Percentiles rank a stretch among this genome's conserved stretches.
Evolutionary conservation across 2,888 invertebrate genomes (phyloP).

Genomic region (Drosophila ochracea): DNA sequence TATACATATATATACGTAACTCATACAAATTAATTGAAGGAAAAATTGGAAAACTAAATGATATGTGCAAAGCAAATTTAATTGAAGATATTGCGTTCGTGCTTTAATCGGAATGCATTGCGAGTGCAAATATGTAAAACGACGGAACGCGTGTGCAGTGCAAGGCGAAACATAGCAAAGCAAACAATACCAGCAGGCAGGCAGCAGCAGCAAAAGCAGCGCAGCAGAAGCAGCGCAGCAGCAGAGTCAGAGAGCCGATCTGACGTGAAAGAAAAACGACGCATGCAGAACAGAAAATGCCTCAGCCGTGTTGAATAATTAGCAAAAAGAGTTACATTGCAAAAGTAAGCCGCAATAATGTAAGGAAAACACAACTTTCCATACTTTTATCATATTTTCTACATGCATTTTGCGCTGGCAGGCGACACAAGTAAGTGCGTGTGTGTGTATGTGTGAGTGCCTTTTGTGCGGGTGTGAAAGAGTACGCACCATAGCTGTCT

Average conservation of each 20-base stretch:
- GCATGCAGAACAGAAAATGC: constrained; percentile 69
- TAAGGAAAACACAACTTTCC: constrained; percentile 51
- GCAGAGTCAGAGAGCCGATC: constrained; percentile 46
- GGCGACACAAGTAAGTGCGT: constrained; percentile 23
- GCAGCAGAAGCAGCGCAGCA: constrained; percentile 34
- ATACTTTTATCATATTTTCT: constrained; percentile 55
- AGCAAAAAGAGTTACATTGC: constrained; percentile 58
- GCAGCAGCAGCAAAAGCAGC: constrained; percentile 30
- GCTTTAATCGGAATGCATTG: constrained; percentile 45
- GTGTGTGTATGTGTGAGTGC: constrained; percentile 12
- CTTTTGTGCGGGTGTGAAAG: constrained; percentile 57
- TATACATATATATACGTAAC: constrained; percentile 57
- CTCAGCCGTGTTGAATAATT: constrained; percentile 63
- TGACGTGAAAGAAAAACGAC: constrained; percentile 70
- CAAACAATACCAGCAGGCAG: constrained; percentile 58
- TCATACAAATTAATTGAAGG: constrained; percentile 60
- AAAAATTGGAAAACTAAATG: constrained; percentile 58
- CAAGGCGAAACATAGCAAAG: constrained; percentile 58
- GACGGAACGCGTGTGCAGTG: constrained; percentile 63
- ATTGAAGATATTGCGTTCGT: constrained; percentile 24
- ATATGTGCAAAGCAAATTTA: constrained; percentile 34
- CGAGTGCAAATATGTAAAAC: constrained; percentile 51
- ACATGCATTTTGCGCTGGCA: constrained; percentile 53
- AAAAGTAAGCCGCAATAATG: constrained; percentile 54
- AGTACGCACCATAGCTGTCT: constrained; percentile 58